Conservation (phyloP, 1,140 invertebrate species). For the Caerostris darwini region DNA sequence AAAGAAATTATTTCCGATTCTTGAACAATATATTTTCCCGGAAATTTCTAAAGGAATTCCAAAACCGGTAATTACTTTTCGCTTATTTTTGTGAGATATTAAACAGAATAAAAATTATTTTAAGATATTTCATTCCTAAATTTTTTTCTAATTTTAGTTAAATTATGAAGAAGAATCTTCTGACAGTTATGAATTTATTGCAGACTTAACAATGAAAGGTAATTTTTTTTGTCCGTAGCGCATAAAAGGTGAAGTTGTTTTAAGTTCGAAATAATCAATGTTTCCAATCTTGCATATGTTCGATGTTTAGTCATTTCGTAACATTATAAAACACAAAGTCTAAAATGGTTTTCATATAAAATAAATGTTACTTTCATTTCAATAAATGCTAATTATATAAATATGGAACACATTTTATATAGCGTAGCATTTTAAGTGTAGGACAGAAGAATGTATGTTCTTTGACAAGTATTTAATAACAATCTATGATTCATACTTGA, state of each 20-base stretch:
- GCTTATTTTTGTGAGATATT: not conserved
- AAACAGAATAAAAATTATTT: not conserved
- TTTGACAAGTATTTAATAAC: no score
- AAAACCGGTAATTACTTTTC: constrained; percentile 81
- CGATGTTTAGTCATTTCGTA: not conserved
- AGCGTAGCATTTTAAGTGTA: no score
- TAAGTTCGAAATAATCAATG: no score
- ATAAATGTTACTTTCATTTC: no score
- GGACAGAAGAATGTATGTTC: no score
- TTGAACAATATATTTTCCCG: constrained; percentile 85
- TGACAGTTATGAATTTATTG: not conserved
- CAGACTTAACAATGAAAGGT: constrained; percentile 66
- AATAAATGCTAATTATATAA: no score
- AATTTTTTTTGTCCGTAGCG: not conserved
- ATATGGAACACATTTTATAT: no score
- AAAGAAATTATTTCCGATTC: constrained; percentile 84
- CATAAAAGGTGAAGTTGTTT: no score
- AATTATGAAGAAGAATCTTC: constrained; percentile 3
- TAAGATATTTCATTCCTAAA: not conserved
- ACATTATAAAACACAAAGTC: not conserved
- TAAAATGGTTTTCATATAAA: not conserved
- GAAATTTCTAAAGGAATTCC: constrained; percentile 85
- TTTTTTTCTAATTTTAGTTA: constrained; percentile 14
- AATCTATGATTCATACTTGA: no score
- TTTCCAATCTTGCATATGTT: not conserved